phyloP scores from a whole-genome alignment of 2,113 vertebrate species.

The Gnathonemus echidnorhynchus region DNA sequence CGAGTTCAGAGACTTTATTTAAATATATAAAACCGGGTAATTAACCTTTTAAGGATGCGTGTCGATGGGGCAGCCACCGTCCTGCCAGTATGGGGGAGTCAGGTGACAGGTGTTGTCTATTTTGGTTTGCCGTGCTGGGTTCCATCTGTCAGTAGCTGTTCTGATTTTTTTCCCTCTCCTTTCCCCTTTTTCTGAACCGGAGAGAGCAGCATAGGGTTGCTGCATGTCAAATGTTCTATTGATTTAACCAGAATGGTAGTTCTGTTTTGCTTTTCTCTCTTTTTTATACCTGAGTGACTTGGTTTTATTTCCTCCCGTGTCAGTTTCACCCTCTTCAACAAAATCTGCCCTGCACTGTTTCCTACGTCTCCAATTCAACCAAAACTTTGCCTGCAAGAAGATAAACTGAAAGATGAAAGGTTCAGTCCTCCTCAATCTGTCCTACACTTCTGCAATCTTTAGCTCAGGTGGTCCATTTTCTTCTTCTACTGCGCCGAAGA shows the following conservation, averaged over 20 bases:
- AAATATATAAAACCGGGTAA: background rate
- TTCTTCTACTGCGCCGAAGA: background rate
- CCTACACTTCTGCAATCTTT: background rate
- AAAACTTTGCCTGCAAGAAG: background rate
- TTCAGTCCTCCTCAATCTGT: background rate
- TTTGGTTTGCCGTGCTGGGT: background rate
- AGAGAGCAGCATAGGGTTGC: background rate
- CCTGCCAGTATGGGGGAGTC: background rate
- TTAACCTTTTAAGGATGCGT: background rate
- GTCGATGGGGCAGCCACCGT: background rate
- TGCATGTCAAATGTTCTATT: background rate
- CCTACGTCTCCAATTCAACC: background rate
- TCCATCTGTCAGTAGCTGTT: background rate
- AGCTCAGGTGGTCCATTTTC: background rate
- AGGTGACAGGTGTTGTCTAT: slow-evolving; percentile 7
- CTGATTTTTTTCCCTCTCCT: background rate
- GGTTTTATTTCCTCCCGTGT: background rate
- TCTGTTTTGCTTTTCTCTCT: background rate
- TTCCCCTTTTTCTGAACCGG: background rate
- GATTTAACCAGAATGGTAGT: background rate
- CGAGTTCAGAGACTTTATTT: background rate
- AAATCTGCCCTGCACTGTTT: background rate
- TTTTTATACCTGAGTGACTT: background rate
- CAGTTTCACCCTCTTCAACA: background rate
- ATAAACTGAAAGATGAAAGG: background rate